Evolutionary conservation across 2,888 invertebrate species (phyloP).

Genomic region (Xylocampa areola): DNA sequence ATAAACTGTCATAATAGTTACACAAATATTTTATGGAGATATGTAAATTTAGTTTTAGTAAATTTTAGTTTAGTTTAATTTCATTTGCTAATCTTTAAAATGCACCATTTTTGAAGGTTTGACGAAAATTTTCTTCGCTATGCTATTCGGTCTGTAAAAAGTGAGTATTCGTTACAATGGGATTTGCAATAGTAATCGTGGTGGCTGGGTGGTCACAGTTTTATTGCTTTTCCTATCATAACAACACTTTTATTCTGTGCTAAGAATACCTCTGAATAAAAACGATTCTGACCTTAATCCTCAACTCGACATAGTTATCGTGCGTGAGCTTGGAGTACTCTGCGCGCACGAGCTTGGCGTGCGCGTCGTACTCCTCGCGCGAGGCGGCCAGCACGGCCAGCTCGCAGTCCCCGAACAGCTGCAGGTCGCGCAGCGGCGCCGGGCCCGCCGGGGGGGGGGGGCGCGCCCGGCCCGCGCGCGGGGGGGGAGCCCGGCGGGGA

Average conservation of each 20-base stretch:
- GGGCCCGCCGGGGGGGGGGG: slow-evolving; percentile 51
- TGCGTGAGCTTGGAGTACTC: slow-evolving; percentile 78
- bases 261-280: neutral
- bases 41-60: too few species aligned
- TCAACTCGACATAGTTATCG: slow-evolving; percentile 75
- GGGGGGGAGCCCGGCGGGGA: neutral
- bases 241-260: neutral
- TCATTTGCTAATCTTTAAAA: too few species aligned
- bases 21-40: too few species aligned
- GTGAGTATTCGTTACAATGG: too few species aligned
- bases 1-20: too few species aligned
- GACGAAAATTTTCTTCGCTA: too few species aligned
- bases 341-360: slow-evolving; percentile 79
- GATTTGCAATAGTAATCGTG: too few species aligned
- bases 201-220: too few species aligned
- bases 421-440: slow-evolving; percentile 75
- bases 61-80: too few species aligned
- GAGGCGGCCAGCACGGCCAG: slow-evolving; percentile 81
- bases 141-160: too few species aligned
- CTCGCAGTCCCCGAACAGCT: slow-evolving; percentile 84
- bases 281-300: slow-evolving; percentile 71
- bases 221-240: too few species aligned
- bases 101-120: too few species aligned
- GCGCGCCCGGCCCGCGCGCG: neutral
- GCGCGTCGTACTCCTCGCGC: slow-evolving; percentile 78